Evolutionary conservation across 2,888 invertebrate species (phyloP).

Genomic region (Lasioglossum marginatum): DNA sequence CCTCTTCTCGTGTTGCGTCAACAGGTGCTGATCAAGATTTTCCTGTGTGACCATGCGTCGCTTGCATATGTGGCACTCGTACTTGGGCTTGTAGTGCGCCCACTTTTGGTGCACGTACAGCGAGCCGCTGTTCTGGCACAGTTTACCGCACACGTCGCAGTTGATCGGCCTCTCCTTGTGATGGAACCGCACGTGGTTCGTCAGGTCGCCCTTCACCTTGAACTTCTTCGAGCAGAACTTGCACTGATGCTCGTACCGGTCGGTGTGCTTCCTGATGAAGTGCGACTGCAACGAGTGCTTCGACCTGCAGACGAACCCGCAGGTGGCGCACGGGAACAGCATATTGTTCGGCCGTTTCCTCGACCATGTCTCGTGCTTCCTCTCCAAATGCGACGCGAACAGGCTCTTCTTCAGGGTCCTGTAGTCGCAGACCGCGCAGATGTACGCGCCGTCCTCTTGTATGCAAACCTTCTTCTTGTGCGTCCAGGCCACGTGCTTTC

Average conservation of each 20-base stretch:
- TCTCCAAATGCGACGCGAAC: slow-evolving; percentile 79
- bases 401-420: slow-evolving; percentile 78
- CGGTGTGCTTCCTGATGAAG: slow-evolving; percentile 82
- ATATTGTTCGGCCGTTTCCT: slow-evolving; percentile 71
- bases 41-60: slow-evolving; percentile 83
- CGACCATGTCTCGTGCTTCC: slow-evolving; percentile 81
- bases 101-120: slow-evolving; percentile 83
- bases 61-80: slow-evolving; percentile 82
- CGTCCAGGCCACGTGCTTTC: slow-evolving; percentile 82
- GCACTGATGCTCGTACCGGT: slow-evolving; percentile 81
- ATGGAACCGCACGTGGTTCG: slow-evolving; percentile 82
- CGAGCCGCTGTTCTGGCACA: slow-evolving; percentile 82
- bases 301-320: slow-evolving; percentile 82
- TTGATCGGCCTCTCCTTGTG: slow-evolving; percentile 83
- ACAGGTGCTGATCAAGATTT: slow-evolving; percentile 81
- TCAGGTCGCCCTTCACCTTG: slow-evolving; percentile 83
- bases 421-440: slow-evolving; percentile 82
- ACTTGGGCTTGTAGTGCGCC: slow-evolving; percentile 83
- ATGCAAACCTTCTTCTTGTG: slow-evolving; percentile 82
- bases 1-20: slow-evolving; percentile 82
- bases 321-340: slow-evolving; percentile 79
- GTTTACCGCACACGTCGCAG: slow-evolving; percentile 82
- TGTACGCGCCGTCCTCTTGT: slow-evolving; percentile 79
- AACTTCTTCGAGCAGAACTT: slow-evolving; percentile 81
- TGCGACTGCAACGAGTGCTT: slow-evolving; percentile 83